Evolutionary conservation across 1,140 invertebrate genomes (phyloP).

Genomic region (Orchestia grillus): DNA sequence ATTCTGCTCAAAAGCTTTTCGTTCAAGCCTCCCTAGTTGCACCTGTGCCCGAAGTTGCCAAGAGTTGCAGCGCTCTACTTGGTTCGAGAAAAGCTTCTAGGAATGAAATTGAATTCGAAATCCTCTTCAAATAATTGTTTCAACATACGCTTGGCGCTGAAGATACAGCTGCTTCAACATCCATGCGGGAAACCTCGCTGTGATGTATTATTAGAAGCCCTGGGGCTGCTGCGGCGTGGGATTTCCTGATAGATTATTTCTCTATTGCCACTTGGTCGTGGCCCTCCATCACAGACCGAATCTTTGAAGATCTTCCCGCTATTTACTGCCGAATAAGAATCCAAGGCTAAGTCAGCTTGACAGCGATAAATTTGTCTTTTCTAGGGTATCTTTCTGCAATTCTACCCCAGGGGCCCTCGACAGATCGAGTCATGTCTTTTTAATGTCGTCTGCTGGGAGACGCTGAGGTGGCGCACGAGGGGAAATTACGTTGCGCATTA

Average conservation of each 20-base stretch:
- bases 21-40: not conserved
- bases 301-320: not conserved
- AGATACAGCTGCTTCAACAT: not conserved
- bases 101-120: not conserved
- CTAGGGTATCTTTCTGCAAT: slow-evolving; percentile 16
- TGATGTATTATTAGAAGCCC: not conserved
- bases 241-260: slow-evolving; percentile 39
- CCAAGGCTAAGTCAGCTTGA: not conserved
- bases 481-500: not conserved
- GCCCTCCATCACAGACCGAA: slow-evolving; percentile 16
- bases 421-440: slow-evolving; percentile 43
- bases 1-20: not conserved
- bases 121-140: not conserved
- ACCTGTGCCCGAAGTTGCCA: not conserved
- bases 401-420: not conserved
- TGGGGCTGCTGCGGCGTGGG: not conserved
- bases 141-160: not conserved
- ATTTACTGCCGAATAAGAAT: slow-evolving; percentile 51
- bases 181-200: not conserved
- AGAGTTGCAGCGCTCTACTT: not conserved
- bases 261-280: slow-evolving; percentile 16
- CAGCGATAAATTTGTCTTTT: slow-evolving; percentile 44
- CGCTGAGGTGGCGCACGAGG: not conserved
- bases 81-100: not conserved
- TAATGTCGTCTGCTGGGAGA: not conserved